phyloP scores from a whole-genome alignment of 2,888 invertebrate species.

The Caenorhabditis afra region DNA sequence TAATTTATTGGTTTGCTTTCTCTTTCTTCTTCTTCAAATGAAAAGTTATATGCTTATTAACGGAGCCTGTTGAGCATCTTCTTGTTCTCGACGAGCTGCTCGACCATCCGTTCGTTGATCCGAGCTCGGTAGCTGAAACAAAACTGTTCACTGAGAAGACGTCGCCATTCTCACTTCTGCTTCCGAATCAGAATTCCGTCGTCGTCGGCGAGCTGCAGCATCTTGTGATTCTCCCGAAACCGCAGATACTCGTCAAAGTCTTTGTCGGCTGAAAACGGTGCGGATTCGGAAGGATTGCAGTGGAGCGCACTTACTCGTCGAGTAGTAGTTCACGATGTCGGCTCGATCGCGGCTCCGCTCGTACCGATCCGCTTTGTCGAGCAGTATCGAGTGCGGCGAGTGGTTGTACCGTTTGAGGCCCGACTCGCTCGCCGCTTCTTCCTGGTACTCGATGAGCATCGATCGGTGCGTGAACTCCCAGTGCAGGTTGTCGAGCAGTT shows the following conservation, averaged over 20 bases:
- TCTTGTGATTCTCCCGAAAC: conserved; percentile 41
- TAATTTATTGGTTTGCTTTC: conserved; percentile 18
- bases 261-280: conserved; percentile 7
- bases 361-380: conserved; percentile 34
- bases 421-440: conserved; percentile 3
- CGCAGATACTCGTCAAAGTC: conserved; percentile 35
- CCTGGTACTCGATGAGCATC: conserved; percentile 23
- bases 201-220: conserved; percentile 29
- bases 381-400: conserved; percentile 32
- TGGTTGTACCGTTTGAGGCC: conserved; percentile 4
- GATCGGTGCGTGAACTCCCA: conserved; percentile 50
- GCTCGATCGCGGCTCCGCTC: not conserved
- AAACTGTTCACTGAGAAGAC: not conserved
- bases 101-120: conserved; percentile 29
- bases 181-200: conserved; percentile 22
- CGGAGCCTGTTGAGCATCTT: not conserved
- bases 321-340: conserved; percentile 25
- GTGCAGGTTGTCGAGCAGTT: conserved; percentile 36
- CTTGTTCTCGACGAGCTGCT: conserved; percentile 10
- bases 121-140: conserved; percentile 49
- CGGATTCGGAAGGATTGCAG: too few species aligned
- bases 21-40: too few species aligned
- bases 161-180: conserved; percentile 37
- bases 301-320: not conserved
- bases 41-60: too few species aligned